Percentiles rank a stretch among this genome's conserved stretches.
Conservation (phyloP, 2,113 vertebrate genomes). For the Rhynchomys soricoides region DNA sequence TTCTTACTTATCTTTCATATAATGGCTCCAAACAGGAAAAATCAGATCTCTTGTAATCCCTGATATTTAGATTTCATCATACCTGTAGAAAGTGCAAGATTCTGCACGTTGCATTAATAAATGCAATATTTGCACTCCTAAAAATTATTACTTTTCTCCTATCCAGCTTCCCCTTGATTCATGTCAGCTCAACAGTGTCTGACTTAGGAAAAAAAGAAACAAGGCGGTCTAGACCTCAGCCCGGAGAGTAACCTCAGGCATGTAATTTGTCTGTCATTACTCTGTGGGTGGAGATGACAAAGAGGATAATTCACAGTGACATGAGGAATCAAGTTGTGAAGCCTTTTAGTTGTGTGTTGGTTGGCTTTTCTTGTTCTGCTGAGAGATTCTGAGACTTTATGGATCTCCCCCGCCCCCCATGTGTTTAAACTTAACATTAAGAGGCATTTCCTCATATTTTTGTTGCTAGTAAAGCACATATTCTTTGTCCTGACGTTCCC, state of each 20-base stretch:
- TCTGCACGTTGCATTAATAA: conserved; percentile 9
- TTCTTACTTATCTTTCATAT: conserved; percentile 27
- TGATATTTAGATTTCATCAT: conserved; percentile 28
- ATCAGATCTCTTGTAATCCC: conserved; percentile 3
- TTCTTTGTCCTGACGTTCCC: conserved; percentile 20
- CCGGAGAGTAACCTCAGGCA: conserved; percentile 67
- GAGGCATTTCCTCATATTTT: conserved; percentile 55
- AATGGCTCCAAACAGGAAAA: conserved; percentile 26
- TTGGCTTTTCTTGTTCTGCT: conserved; percentile 67
- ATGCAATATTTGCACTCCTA: neutral
- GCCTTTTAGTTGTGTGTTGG: conserved; percentile 3
- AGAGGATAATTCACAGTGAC: conserved; percentile 63
- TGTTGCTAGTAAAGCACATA: conserved; percentile 57
- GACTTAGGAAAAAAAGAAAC: conserved; percentile 46
- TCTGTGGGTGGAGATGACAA: conserved; percentile 71
- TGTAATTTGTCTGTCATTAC: conserved; percentile 80
- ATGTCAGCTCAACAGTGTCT: conserved; percentile 34
- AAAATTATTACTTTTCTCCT: conserved; percentile 13
- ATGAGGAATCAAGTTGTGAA: conserved; percentile 34
- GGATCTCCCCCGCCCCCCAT: neutral
- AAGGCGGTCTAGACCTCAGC: conserved; percentile 53
- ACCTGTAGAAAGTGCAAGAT: conserved; percentile 15
- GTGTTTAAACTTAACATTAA: conserved; percentile 12
- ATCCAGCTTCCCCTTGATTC: conserved; percentile 51
- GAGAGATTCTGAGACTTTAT: conserved; percentile 52